These are phyloP conservation scores for Drosophila gunungcola DNA, from an alignment of 1,140 invertebrate species.

Conservation along the genomic window DNA sequence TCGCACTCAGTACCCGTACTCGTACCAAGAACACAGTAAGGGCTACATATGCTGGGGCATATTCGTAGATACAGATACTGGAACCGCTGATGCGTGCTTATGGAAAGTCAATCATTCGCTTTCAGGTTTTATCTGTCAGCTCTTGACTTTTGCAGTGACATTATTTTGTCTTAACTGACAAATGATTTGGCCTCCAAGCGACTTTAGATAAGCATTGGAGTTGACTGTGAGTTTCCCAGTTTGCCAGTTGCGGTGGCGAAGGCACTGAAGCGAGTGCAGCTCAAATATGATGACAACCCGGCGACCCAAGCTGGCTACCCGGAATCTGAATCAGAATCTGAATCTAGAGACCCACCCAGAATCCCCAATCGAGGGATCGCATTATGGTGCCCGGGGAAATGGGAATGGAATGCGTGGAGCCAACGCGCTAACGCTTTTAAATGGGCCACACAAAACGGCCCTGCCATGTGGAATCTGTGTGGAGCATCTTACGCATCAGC, in stretches of 20 bases:
- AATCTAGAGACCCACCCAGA: background rate
- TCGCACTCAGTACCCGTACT: slow-evolving; percentile 1
- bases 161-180: slow-evolving; percentile 76
- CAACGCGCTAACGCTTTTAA: slow-evolving; percentile 68
- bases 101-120: slow-evolving; percentile 78
- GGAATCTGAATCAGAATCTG: no score
- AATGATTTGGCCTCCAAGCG: slow-evolving; percentile 57
- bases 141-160: slow-evolving; percentile 52
- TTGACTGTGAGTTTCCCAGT: background rate
- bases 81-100: slow-evolving; percentile 62
- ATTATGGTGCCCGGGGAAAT: slow-evolving; percentile 33
- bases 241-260: slow-evolving; percentile 13
- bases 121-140: slow-evolving; percentile 68
- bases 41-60: slow-evolving; percentile 1
- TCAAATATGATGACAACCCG: slow-evolving; percentile 59
- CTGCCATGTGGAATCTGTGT: slow-evolving; percentile 47
- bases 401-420: slow-evolving; percentile 9
- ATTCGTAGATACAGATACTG: slow-evolving; percentile 15
- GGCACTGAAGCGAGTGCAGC: slow-evolving; percentile 55
- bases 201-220: slow-evolving; percentile 43
- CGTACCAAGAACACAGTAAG: slow-evolving; percentile 17
- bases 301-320: no score
- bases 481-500: slow-evolving; percentile 54
- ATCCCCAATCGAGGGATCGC: slow-evolving; percentile 25
- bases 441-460: slow-evolving; percentile 50